These are phyloP conservation scores for Vireo griseus DNA, from an alignment of 2,797 vertebrate species.

Conservation along the genomic window DNA sequence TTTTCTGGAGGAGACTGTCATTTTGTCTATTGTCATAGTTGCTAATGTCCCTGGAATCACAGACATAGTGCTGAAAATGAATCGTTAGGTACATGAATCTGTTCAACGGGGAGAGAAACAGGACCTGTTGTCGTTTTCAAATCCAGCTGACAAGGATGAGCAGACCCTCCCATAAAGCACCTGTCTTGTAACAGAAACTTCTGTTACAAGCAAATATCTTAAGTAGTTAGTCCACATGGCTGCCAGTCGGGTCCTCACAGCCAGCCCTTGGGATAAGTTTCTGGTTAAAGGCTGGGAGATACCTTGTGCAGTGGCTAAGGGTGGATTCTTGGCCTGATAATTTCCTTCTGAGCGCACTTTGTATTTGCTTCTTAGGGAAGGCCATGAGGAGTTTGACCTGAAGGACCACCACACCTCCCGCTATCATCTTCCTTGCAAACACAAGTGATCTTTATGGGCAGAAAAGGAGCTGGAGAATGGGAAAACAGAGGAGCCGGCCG, in stretches of 20 bases:
- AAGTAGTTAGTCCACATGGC: background rate
- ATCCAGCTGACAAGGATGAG: background rate
- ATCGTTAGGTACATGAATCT: background rate
- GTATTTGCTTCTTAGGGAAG: conserved; percentile 81
- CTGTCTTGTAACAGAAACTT: background rate
- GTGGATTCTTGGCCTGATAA: background rate
- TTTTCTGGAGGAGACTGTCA: background rate
- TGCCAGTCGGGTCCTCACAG: background rate
- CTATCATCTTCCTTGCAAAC: conserved; percentile 78
- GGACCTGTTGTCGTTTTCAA: background rate
- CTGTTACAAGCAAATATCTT: background rate
- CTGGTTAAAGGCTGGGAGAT: background rate
- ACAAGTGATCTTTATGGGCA: background rate
- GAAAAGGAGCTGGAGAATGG: background rate
- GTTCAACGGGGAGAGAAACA: background rate
- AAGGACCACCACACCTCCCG: conserved; percentile 85
- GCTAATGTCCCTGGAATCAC: background rate
- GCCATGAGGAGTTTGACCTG: conserved; percentile 90
- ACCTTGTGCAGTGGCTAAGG: background rate
- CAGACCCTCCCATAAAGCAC: background rate
- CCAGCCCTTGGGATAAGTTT: background rate
- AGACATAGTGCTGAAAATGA: background rate
- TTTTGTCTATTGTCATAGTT: background rate
- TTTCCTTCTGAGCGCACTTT: background rate
- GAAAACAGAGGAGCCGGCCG: background rate